Base-by-base conservation (phyloP, 2,888 invertebrate genomes). In the Meiosimyza decipiens region DNA sequence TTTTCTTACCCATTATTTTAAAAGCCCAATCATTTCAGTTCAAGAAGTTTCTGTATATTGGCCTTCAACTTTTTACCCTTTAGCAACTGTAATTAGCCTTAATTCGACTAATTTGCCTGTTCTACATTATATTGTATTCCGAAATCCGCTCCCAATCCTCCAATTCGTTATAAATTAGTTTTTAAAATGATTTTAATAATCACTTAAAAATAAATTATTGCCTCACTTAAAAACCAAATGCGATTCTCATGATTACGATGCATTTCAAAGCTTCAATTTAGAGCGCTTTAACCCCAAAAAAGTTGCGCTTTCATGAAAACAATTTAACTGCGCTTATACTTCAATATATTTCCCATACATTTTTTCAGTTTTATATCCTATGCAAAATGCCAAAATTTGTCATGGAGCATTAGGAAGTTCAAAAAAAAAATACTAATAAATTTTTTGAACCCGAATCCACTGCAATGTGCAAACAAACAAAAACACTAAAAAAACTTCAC, bases 321-420 rank as follows among this genome's bases (percentile, higher is more conserved):
- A 40, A 40, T 40, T 40, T 40, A 40, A 40, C 40, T 40, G 40
- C 40, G 40, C 40, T 40, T 40, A 40, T 9, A 40, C 9, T 40
- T 40, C 40, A 40, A 40, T 40, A 40, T 40, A 9, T 40, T 40
- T 40, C 40, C 9, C 40, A 40, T 40, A 9, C 40, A 40, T 7
- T 40, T 40, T 12, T 50, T 12, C 50, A 22, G 0, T 64, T 33
- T 16, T 16, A 47, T 47, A 47, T 33, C 22, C 63, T 63, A 47
- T 33, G 63, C 63, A 18, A 64, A 64, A 47, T 50, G 50, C 64
- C 47, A 50, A 6, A 50, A 64, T 64, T 64, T 22, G 64, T 64
- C 64, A 50, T 50, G 64, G 64, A 18, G 50, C 22, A 50, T 64
- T 47, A 64, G 51, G n/a, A 12, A 62, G 40, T 47, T 62, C 62